Conservation (phyloP, 2,888 invertebrate genomes). For the Mantis religiosa region DNA sequence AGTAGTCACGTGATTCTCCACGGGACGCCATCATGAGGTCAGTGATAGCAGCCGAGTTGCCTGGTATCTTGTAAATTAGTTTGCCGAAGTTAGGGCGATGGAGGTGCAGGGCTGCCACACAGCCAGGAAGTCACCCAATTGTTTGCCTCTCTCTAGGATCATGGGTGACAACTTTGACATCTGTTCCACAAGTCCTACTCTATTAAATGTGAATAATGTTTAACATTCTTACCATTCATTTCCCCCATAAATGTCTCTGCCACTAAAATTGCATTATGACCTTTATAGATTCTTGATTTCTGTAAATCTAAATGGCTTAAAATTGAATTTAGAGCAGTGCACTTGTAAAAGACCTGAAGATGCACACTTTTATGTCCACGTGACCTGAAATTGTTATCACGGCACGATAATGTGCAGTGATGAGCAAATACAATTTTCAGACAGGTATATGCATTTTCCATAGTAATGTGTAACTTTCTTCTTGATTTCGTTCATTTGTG, state of each 20-base stretch:
- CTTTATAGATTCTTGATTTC: too few relatives aligned
- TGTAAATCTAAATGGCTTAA: too few relatives aligned
- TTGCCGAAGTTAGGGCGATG: neutral
- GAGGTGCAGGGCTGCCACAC: neutral
- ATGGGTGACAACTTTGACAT: neutral
- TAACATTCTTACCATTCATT: neutral
- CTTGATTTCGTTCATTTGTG: too few relatives aligned
- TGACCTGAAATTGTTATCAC: too few relatives aligned
- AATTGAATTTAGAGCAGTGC: too few relatives aligned
- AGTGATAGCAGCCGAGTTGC: neutral
- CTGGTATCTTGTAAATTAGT: neutral
- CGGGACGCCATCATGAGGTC: neutral
- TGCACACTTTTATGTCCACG: too few relatives aligned
- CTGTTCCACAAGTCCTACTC: neutral
- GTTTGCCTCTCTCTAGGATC: neutral
- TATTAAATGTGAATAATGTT: neutral
- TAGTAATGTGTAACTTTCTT: too few relatives aligned
- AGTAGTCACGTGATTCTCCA: neutral
- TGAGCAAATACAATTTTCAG: too few relatives aligned
- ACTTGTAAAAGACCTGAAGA: too few relatives aligned
- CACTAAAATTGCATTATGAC: too few relatives aligned
- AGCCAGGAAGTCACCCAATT: neutral
- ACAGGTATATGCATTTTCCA: too few relatives aligned
- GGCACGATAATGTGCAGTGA: too few relatives aligned
- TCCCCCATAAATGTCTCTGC: neutral